Conservation (phyloP, 2,797 vertebrate species). For the Sphenopsis melanotis region DNA sequence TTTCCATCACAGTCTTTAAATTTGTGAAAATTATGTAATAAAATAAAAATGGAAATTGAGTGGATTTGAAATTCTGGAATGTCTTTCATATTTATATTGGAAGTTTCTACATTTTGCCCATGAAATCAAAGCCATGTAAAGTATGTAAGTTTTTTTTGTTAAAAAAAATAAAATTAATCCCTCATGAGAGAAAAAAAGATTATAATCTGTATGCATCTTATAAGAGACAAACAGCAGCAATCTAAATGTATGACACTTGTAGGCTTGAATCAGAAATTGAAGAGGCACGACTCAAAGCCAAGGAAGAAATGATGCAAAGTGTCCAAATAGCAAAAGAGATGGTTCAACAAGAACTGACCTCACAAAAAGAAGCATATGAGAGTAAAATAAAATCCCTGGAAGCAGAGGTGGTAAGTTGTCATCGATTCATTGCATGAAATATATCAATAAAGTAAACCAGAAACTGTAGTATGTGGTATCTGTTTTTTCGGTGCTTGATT, state of each 20-base stretch:
- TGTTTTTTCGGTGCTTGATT: not conserved
- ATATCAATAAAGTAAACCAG: not conserved
- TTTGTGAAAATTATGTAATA: not conserved
- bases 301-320: conserved; percentile 93
- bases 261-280: conserved; percentile 94
- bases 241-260: not conserved
- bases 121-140: not conserved
- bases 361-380: conserved; percentile 87
- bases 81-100: not conserved
- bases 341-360: conserved; percentile 87
- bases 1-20: not conserved
- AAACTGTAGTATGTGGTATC: not conserved
- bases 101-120: not conserved
- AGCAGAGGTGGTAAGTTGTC: conserved; percentile 82
- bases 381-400: conserved; percentile 83
- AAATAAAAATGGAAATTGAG: not conserved
- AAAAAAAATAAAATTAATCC: not conserved
- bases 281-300: conserved; percentile 89
- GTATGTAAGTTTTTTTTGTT: not conserved
- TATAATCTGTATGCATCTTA: not conserved
- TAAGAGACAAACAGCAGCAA: not conserved
- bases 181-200: not conserved
- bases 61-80: not conserved
- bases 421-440: not conserved
- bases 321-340: conserved; percentile 93